Conservation (phyloP, 2,797 vertebrate species). For the Girardinus metallicus region DNA sequence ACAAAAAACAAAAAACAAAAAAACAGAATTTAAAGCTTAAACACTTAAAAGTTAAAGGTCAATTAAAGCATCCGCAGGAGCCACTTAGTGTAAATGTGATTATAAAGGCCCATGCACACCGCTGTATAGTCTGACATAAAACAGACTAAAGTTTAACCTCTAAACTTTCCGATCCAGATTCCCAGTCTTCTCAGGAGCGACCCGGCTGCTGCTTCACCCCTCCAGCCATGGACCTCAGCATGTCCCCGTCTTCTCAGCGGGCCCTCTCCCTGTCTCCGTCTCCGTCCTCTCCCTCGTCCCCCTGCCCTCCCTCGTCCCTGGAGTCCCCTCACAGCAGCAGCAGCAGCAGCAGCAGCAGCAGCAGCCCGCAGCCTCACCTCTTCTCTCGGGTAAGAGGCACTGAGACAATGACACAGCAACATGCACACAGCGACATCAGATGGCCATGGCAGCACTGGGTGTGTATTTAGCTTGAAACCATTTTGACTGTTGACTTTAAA, state of each 20-base stretch:
- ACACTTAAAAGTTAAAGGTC: not conserved
- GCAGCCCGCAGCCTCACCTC: slow-evolving; percentile 78
- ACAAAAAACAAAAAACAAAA: too few relatives aligned
- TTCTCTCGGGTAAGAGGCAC: slow-evolving; percentile 80
- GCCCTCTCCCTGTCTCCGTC: slow-evolving; percentile 77
- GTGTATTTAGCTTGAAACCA: not conserved
- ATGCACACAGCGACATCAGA: not conserved
- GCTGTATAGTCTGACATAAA: not conserved
- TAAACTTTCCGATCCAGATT: slow-evolving; percentile 61
- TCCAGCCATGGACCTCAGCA: slow-evolving; percentile 89
- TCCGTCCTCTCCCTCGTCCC: slow-evolving; percentile 77
- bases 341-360: slow-evolving; percentile 59
- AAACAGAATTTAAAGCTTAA: not conserved
- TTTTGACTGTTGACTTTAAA: not conserved
- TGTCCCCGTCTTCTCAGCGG: slow-evolving; percentile 86
- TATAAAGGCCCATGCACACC: not conserved
- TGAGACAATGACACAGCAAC: not conserved
- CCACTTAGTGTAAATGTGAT: not conserved
- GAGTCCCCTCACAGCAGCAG: slow-evolving; percentile 69
- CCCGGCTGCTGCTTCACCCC: slow-evolving; percentile 80
- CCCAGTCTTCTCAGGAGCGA: slow-evolving; percentile 81
- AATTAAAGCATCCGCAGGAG: not conserved
- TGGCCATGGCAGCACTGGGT: not conserved
- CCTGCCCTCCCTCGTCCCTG: slow-evolving; percentile 79
- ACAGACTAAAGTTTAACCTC: not conserved